phyloP scores from a whole-genome alignment of 1,140 invertebrate genomes.

The Tetramorium alpestre region DNA sequence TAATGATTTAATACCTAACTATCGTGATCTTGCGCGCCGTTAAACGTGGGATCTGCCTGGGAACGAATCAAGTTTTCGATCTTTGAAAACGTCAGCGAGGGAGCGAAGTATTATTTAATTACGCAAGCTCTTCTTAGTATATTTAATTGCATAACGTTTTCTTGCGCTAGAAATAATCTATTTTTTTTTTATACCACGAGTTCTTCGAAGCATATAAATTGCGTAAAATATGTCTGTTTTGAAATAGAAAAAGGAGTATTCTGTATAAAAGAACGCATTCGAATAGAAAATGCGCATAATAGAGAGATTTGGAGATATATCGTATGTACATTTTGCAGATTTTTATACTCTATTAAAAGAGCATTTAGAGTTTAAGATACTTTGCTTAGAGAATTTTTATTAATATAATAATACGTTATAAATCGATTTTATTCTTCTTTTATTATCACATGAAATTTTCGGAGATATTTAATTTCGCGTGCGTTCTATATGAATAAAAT shows the following conservation, averaged over 20 bases:
- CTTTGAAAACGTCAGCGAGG: background rate
- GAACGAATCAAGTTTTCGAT: conserved; percentile 6
- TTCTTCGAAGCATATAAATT: conserved; percentile 20
- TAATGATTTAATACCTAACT: conserved; percentile 61
- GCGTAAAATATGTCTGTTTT: conserved; percentile 1
- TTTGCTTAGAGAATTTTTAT: background rate
- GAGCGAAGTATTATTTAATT: background rate
- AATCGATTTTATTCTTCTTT: background rate
- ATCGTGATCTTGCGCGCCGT: conserved; percentile 48
- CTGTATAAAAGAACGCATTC: background rate
- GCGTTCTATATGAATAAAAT: background rate
- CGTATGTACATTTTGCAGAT: background rate
- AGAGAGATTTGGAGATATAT: background rate
- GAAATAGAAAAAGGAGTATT: background rate
- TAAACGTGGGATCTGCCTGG: conserved; percentile 25
- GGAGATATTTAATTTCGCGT: background rate
- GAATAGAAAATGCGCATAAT: background rate
- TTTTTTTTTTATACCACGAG: background rate
- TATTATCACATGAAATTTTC: background rate
- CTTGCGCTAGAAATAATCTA: background rate
- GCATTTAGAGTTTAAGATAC: background rate
- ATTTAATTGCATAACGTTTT: conserved; percentile 1
- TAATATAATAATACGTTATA: background rate
- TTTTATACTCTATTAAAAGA: background rate
- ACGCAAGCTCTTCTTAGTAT: background rate